phyloP scores from a whole-genome alignment of 2,888 invertebrate species.

The Agrotis exclamationis region DNA sequence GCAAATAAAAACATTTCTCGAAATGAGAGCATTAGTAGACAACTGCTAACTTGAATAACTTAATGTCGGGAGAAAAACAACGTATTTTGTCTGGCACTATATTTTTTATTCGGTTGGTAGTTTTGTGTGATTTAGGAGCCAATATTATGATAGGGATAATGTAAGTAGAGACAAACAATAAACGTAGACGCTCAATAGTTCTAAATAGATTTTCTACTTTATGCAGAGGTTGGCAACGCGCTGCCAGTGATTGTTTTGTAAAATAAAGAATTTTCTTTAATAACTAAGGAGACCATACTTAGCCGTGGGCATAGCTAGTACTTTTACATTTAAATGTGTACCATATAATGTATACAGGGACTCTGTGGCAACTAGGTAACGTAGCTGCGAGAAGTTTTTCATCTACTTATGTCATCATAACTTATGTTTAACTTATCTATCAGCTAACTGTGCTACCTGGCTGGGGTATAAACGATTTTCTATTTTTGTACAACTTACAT shows the following conservation, averaged over 20 bases:
- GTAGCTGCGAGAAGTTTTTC: neutral
- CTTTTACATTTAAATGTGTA: no score
- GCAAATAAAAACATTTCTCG: slow-evolving; percentile 5
- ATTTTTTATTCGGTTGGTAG: slow-evolving; percentile 18
- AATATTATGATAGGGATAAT: slow-evolving; percentile 20
- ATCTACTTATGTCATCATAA: neutral
- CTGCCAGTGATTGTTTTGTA: no score
- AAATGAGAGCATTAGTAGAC: slow-evolving; percentile 37
- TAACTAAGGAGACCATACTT: no score
- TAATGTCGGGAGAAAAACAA: slow-evolving; percentile 30
- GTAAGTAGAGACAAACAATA: no score
- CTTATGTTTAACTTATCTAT: neutral
- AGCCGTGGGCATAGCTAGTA: no score
- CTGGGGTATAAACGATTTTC: neutral
- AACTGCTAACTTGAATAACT: slow-evolving; percentile 5
- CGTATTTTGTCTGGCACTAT: slow-evolving; percentile 25
- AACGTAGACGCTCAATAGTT: no score
- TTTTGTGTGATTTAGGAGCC: slow-evolving; percentile 13
- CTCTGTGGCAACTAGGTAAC: neutral
- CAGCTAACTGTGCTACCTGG: neutral
- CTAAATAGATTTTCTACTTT: no score
- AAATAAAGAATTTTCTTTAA: no score
- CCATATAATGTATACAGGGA: no score
- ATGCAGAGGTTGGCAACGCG: no score
- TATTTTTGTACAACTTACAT: neutral